These are phyloP conservation scores for Acromyrmex heyeri DNA, from an alignment of 1,140 invertebrate species.

Conservation along the genomic window DNA sequence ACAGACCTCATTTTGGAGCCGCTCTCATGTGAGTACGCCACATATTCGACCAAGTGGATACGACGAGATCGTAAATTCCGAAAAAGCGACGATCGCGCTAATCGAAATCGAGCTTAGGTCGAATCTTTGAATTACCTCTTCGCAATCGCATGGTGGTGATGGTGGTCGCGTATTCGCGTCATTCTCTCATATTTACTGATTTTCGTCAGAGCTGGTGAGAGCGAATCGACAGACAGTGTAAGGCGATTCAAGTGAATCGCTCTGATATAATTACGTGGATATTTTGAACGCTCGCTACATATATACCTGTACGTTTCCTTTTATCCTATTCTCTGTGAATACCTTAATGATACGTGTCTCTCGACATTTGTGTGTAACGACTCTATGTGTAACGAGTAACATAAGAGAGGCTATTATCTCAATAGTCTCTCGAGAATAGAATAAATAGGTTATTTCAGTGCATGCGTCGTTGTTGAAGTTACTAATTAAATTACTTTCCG, in stretches of 20 bases:
- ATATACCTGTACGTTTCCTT: not conserved
- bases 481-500: not conserved
- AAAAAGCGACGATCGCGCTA: too few relatives aligned
- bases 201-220: not conserved
- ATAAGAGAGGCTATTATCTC: too few relatives aligned
- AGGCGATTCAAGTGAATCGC: not conserved
- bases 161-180: not conserved
- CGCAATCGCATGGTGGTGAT: not conserved
- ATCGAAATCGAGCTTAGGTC: too few relatives aligned
- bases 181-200: not conserved
- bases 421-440: too few relatives aligned
- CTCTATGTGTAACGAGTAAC: not conserved
- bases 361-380: too few relatives aligned
- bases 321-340: not conserved
- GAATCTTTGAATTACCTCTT: too few relatives aligned
- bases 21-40: too few relatives aligned
- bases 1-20: too few relatives aligned
- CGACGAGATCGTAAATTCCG: too few relatives aligned
- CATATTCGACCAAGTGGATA: too few relatives aligned
- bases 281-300: not conserved
- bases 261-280: not conserved
- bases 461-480: not conserved
- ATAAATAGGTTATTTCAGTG: not conserved
- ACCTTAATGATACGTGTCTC: not conserved
- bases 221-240: not conserved